Base-by-base conservation (phyloP, 2,888 invertebrate genomes). In the Xestoiulus laeticollis region DNA sequence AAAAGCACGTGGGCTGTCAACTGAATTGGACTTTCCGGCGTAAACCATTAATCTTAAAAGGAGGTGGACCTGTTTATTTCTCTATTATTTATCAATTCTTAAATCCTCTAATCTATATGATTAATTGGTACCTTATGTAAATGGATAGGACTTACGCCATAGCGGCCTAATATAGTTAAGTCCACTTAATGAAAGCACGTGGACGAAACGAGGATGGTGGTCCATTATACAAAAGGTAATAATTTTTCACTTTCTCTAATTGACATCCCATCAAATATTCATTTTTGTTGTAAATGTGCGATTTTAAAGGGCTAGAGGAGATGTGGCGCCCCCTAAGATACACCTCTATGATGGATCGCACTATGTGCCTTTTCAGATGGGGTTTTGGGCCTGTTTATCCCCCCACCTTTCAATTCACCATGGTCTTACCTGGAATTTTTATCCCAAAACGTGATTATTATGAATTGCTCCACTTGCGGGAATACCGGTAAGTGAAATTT, bases 401-500 rank as follows among this genome's bases (percentile, higher is more conserved):
- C 38, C 78, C 78, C 78, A 78, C 78, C 30, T 78, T 78, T 26
- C 78, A 78, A 78, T 78, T 26, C 26, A 16, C 30, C 10, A 12
- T 30, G 30, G 30, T 78, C 78, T 78, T 78, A 32, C 30, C 78
- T 78, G 78, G 78, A 78, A 78, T 78, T 78, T 78, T 30, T 12
- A 30, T 78, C 78, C 30, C 10, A 30, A 78, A 78, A 78, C 30
- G 78, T 30, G 78, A 8, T 78, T 14, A 10, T 68, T 68, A 26
- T 26, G n/a, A n/a, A 68, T 68, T 26, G 78, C 78, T 22, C 26
- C 26, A 68, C 68, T 68, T 22, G 26, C n/a, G 59, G 59, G 59
- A 68, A 68, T 68, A 68, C 59, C 59, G 78, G 78, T 78, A 59
- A 78, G 78, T 78, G 78, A 78, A 78, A 30, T 78, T 78, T 78